These are phyloP conservation scores for Alauda arvensis DNA, from an alignment of 2,797 vertebrate genomes.

Conservation along the genomic window DNA sequence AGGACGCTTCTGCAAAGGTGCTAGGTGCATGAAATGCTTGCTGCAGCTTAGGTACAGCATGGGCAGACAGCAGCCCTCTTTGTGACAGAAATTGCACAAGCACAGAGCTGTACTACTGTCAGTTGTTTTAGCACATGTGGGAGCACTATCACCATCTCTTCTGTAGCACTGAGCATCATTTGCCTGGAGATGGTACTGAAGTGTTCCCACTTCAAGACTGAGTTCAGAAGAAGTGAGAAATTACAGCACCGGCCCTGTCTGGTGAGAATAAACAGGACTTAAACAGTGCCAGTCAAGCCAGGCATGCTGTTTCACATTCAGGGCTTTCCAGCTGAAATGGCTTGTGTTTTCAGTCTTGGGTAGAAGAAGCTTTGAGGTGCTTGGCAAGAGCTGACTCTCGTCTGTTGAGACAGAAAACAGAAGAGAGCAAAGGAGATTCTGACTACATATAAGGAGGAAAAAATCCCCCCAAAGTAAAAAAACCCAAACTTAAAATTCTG, in stretches of 20 bases:
- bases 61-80: background rate
- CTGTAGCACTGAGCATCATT: background rate
- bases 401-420: background rate
- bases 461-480: background rate
- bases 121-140: background rate
- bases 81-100: background rate
- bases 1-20: background rate
- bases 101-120: background rate
- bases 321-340: background rate
- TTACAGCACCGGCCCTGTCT: background rate
- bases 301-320: background rate
- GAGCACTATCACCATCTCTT: background rate
- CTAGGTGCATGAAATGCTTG: background rate
- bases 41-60: background rate
- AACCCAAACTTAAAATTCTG: background rate
- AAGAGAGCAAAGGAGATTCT: background rate
- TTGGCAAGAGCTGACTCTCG: background rate
- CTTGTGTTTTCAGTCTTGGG: background rate
- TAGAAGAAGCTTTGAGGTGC: background rate
- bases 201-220: background rate
- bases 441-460: background rate
- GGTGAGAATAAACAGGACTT: background rate
- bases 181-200: background rate
- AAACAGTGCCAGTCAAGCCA: background rate
- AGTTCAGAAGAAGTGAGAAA: conserved; percentile 3